phyloP scores from a whole-genome alignment of 2,888 invertebrate genomes.

The Pilophorus perplexus region DNA sequence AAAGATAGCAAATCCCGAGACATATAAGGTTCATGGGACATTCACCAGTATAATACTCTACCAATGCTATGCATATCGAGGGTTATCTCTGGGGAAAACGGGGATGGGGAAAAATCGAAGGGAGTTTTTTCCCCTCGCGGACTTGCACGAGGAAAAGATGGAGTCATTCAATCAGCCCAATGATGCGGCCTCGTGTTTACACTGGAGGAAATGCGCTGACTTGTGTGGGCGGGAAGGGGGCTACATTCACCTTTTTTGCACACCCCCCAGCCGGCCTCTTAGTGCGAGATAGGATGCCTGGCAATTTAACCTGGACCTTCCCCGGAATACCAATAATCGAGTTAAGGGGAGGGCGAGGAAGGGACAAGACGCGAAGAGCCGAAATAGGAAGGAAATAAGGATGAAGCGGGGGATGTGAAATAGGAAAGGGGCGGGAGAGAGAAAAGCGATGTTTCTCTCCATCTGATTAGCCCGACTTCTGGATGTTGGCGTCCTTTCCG shows the following conservation, averaged over 20 bases:
- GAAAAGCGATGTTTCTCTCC: slow-evolving; percentile 20
- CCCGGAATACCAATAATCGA: slow-evolving; percentile 29
- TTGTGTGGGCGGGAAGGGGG: not conserved
- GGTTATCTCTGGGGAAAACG: no score
- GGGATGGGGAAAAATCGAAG: not conserved
- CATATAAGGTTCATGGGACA: no score
- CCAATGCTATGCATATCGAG: no score
- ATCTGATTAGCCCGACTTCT: slow-evolving; percentile 12
- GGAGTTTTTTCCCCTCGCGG: not conserved
- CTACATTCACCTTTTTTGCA: not conserved
- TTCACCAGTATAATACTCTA: no score
- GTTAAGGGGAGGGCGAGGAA: not conserved
- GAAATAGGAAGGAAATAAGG: not conserved
- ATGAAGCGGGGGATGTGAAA: not conserved
- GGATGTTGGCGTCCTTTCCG: slow-evolving; percentile 3
- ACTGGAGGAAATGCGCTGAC: slow-evolving; percentile 17
- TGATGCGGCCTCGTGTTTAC: slow-evolving; percentile 21
- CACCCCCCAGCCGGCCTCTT: not conserved
- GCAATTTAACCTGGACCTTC: slow-evolving; percentile 26
- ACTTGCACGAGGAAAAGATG: slow-evolving; percentile 3
- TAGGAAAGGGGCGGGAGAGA: not conserved
- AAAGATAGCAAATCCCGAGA: no score
- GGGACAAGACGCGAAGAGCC: not conserved
- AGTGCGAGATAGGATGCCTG: slow-evolving; percentile 20
- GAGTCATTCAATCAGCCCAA: slow-evolving; percentile 19